Base-by-base conservation (phyloP, 2,888 invertebrate genomes). In the Microctonus aethiopoides region DNA sequence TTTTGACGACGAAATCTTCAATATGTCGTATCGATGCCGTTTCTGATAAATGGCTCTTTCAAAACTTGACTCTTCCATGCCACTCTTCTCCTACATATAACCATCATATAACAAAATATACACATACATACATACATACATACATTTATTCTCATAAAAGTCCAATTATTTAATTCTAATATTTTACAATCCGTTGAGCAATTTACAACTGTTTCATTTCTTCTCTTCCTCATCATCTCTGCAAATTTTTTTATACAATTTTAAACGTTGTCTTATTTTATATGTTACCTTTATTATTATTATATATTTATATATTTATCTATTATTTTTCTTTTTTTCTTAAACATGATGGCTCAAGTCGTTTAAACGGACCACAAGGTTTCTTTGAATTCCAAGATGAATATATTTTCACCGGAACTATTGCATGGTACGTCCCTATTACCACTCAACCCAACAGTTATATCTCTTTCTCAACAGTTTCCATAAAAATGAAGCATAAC, bases 391-490 rank as follows among this genome's bases (percentile, higher is more conserved):
- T 62, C 24, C 46, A 41, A 41, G 62, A 62, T 46, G 62, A 62
- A 62, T 62, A 62, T 62, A 62, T 62, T 62, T 41, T 62, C 41
- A 62, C 57, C 41, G 39, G 46, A 67, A 67, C 59, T 41, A 59
- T 67, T 67, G 46, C 57, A 22, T 16, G 41, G 46, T 46, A 46
- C 46, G 46, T 16, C 46, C 46, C 46, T 67, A 41, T 22, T 46
- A 73, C 32, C 59, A 67, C 70, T 67, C 52, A 71, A 73, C 46
- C 73, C 73, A 64, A 73, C 67, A 64, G 39, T 71, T 74, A 74
- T 73, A n/a, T n/a, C 70, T 73, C 57, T 61, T 71, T 62, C 68
- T 64, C 39, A 36, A 46, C 41, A 54, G 65, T 59, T 72, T 67
- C 59, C 64, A 54, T 70, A 72, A 69, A 74, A 75, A 72, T 62